These are phyloP conservation scores for Dipodomys merriami DNA, from an alignment of 2,113 vertebrate genomes.

Conservation along the genomic window DNA sequence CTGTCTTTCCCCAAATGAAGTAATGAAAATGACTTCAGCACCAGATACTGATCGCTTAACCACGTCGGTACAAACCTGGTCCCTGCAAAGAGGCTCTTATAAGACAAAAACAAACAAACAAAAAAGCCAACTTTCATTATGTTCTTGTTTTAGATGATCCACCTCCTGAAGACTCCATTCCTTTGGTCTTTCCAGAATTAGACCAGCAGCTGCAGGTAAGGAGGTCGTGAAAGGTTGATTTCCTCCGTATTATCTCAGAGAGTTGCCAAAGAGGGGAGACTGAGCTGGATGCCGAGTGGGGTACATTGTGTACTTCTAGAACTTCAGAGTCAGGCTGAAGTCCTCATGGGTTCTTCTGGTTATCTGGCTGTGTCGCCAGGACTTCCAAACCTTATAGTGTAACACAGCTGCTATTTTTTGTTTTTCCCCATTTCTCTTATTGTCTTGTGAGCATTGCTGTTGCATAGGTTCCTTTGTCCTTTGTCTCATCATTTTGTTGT, in stretches of 20 bases:
- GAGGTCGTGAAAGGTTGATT: background rate
- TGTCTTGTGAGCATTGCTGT: too few species aligned
- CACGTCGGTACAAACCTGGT: background rate
- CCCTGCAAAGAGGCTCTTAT: too few species aligned
- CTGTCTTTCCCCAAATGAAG: background rate
- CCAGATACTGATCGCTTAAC: background rate
- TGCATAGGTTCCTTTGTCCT: too few species aligned
- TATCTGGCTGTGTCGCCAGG: too few species aligned
- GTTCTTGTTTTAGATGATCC: constrained; percentile 85
- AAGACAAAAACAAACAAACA: background rate
- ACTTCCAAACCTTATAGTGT: background rate
- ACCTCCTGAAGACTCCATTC: constrained; percentile 85
- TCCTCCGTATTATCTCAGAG: background rate
- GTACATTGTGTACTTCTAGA: background rate
- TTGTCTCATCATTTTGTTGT: too few species aligned
- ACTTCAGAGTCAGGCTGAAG: background rate
- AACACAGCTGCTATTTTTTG: background rate
- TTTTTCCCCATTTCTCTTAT: too few species aligned
- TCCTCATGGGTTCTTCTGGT: too few species aligned
- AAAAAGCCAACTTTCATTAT: background rate
- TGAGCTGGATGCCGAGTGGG: background rate
- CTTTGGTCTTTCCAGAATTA: constrained; percentile 89
- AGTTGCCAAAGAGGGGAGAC: background rate
- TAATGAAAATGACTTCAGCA: background rate
- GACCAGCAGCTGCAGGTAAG: constrained; percentile 93